A percentile compares a stretch with the other conserved stretches of the same genome.
Conservation (phyloP, 2,888 invertebrate genomes). For the Gastrophysa polygoni region DNA sequence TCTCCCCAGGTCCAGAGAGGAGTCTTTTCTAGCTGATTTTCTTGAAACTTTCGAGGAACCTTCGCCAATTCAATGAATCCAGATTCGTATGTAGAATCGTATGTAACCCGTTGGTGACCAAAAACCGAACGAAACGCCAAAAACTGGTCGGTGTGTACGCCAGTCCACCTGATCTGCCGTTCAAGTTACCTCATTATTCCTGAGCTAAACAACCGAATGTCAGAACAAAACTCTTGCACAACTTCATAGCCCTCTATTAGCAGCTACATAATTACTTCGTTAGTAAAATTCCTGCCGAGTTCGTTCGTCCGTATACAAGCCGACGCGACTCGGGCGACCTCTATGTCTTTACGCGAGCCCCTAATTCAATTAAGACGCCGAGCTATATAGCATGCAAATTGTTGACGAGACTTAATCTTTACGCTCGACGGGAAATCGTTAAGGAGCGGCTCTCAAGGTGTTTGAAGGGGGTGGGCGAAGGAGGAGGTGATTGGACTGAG, state of each 20-base stretch:
- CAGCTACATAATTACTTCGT: slow-evolving; percentile 59
- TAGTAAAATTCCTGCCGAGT: slow-evolving; percentile 59
- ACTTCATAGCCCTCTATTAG: slow-evolving; percentile 52
- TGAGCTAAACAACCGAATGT: slow-evolving; percentile 56
- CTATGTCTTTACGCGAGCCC: slow-evolving; percentile 50
- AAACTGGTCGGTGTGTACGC: slow-evolving; percentile 43
- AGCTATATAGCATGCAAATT: slow-evolving; percentile 50
- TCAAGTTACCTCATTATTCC: slow-evolving; percentile 77
- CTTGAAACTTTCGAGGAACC: too few species aligned
- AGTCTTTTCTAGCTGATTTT: too few species aligned
- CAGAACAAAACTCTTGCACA: slow-evolving; percentile 54
- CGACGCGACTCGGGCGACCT: slow-evolving; percentile 37
- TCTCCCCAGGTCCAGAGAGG: too few species aligned
- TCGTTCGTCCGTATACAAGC: slow-evolving; percentile 32
- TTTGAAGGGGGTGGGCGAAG: background rate
- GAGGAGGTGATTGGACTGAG: background rate
- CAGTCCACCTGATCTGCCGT: slow-evolving; percentile 72
- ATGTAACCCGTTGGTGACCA: too few species aligned
- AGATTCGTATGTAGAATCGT: too few species aligned
- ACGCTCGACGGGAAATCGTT: slow-evolving; percentile 48
- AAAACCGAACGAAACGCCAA: background rate
- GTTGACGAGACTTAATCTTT: slow-evolving; percentile 51
- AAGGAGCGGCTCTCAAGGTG: slow-evolving; percentile 19
- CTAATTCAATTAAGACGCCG: slow-evolving; percentile 57
- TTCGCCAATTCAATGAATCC: too few species aligned